Evolutionary conservation across 2,888 invertebrate genomes (phyloP).

Genomic region (Amphipyra tragopoginis): DNA sequence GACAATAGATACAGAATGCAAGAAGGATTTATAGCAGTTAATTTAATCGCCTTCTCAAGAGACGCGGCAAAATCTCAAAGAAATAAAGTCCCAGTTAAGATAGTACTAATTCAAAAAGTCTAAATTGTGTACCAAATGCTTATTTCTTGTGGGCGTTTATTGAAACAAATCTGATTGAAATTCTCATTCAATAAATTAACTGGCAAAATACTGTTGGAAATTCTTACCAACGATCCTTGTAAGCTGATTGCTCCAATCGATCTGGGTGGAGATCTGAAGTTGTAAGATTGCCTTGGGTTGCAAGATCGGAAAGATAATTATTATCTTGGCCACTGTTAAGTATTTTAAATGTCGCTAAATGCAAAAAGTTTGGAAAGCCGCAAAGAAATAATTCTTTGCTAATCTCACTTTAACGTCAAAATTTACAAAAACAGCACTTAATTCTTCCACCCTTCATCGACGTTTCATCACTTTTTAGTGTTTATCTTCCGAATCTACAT

Average conservation of each 20-base stretch:
- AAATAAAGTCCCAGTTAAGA: background rate
- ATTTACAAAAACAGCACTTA: too few relatives aligned
- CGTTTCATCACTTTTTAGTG: too few relatives aligned
- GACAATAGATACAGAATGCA: background rate
- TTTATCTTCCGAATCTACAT: too few relatives aligned
- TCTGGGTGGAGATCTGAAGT: constrained; percentile 34
- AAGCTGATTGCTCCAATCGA: constrained; percentile 41
- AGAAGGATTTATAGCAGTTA: constrained; percentile 1
- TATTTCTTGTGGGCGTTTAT: constrained; percentile 9
- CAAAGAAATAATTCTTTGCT: too few relatives aligned
- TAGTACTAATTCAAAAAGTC: constrained; percentile 12
- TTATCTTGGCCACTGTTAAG: constrained; percentile 5
- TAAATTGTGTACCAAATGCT: constrained; percentile 5
- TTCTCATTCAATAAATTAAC: constrained; percentile 27
- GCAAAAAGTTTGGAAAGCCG: too few relatives aligned
- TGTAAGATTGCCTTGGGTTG: constrained; percentile 23
- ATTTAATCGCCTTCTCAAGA: background rate
- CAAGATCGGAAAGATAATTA: constrained; percentile 21
- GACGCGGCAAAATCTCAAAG: background rate
- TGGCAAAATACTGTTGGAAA: constrained; percentile 11
- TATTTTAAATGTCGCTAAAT: too few relatives aligned
- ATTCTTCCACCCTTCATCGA: too few relatives aligned
- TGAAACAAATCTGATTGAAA: constrained; percentile 26
- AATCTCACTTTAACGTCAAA: too few relatives aligned
- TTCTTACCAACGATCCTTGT: constrained; percentile 19